Evolutionary conservation across 1,140 invertebrate genomes (phyloP).

Genomic region (Littorina saxatilis): DNA sequence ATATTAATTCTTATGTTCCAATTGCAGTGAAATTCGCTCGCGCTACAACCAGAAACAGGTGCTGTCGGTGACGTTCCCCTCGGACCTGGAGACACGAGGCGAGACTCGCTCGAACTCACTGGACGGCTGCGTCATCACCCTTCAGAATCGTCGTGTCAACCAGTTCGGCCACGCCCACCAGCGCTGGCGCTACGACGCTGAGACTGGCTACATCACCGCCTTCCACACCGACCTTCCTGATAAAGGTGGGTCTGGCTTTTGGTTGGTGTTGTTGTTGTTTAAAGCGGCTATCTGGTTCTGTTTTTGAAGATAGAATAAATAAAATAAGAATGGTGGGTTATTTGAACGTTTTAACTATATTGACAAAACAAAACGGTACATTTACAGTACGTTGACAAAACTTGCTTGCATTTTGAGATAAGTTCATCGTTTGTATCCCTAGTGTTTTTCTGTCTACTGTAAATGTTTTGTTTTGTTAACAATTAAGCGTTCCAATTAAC

Average conservation of each 20-base stretch:
- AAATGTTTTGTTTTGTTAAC: too few species aligned
- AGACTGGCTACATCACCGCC: conserved; percentile 72
- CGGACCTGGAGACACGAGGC: conserved; percentile 54
- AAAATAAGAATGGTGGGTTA: too few species aligned
- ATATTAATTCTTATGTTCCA: too few species aligned
- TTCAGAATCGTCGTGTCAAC: conserved; percentile 64
- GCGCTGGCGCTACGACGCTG: conserved; percentile 71
- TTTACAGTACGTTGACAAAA: not conserved
- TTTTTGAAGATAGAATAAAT: too few species aligned
- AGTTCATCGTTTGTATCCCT: too few species aligned
- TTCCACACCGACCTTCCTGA: conserved; percentile 69
- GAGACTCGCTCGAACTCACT: conserved; percentile 61
- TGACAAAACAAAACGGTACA: too few species aligned
- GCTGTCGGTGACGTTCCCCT: conserved; percentile 69
- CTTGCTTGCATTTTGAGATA: too few species aligned
- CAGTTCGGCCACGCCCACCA: conserved; percentile 73
- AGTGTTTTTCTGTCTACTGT: too few species aligned
- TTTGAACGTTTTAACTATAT: too few species aligned
- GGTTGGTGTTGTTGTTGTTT: too few species aligned
- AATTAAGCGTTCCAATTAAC: too few species aligned
- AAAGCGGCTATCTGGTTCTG: too few species aligned
- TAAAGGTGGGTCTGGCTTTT: conserved; percentile 61
- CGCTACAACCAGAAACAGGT: conserved; percentile 61
- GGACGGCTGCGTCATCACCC: conserved; percentile 64
- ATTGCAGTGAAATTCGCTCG: conserved; percentile 67